Evolutionary conservation across 1,140 invertebrate genomes (phyloP).

Genomic region (Aleiodes sp.): DNA sequence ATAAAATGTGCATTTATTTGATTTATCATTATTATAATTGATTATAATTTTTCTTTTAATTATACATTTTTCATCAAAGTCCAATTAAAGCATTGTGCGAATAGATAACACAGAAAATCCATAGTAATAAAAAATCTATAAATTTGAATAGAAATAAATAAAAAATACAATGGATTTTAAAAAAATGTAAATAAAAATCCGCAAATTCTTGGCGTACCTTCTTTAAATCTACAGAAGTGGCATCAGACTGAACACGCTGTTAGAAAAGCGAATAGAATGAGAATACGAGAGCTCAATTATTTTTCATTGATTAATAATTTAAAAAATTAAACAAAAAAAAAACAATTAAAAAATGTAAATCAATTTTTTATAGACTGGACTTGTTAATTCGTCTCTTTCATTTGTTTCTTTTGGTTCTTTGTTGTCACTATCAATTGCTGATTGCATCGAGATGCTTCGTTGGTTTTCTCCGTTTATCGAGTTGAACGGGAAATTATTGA

Average conservation of each 20-base stretch:
- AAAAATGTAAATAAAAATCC: neutral
- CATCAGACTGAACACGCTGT: conserved; percentile 12
- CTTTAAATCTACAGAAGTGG: neutral
- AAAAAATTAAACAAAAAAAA: too few species aligned
- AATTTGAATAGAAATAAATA: neutral
- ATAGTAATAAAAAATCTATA: neutral
- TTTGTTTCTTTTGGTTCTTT: neutral
- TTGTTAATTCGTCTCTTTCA: too few species aligned
- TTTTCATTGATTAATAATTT: neutral
- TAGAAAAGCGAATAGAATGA: conserved; percentile 15
- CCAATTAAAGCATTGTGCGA: conserved; percentile 4
- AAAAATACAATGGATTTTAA: neutral
- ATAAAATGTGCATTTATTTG: neutral
- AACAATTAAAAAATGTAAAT: neutral
- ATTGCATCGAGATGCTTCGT: too few species aligned
- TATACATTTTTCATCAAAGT: too few species aligned
- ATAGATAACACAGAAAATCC: neutral
- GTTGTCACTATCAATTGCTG: neutral
- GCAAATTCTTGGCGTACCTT: conserved; percentile 4
- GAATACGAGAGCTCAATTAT: neutral
- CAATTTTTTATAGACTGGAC: too few species aligned
- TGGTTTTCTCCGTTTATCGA: too few species aligned
- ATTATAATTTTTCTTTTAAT: too few species aligned
- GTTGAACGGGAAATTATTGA: too few species aligned
- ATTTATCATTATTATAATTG: neutral